phyloP scores from a whole-genome alignment of 2,888 invertebrate species.

The Tipula lateralis region DNA sequence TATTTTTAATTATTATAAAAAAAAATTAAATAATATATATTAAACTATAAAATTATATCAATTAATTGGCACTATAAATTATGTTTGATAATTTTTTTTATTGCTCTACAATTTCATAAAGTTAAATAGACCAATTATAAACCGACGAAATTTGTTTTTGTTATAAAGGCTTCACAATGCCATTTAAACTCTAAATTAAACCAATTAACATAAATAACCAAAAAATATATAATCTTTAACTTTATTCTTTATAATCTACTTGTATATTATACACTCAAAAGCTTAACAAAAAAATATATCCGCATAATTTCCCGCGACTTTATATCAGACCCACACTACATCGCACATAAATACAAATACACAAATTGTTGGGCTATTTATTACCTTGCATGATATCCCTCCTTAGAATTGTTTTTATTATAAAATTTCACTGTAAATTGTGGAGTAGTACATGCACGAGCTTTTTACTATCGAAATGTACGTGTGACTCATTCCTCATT shows the following conservation, averaged over 20 bases:
- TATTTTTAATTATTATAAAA: too few species aligned
- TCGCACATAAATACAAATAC: not conserved
- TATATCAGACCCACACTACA: not conserved
- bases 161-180: too few species aligned
- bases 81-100: too few species aligned
- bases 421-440: not conserved
- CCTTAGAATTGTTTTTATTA: not conserved
- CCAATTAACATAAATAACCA: not conserved
- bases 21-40: too few species aligned
- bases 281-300: not conserved
- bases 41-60: too few species aligned
- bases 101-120: too few species aligned
- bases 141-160: too few species aligned
- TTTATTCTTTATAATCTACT: not conserved
- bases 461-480: not conserved
- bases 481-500: not conserved
- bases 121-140: too few species aligned
- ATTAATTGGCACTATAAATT: too few species aligned
- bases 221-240: not conserved
- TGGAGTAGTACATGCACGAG: not conserved
- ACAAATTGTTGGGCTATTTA: not conserved
- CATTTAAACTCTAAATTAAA: too few species aligned
- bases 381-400: not conserved
- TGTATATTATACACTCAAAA: not conserved
- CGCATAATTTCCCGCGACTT: not conserved